Evolutionary conservation across 2,888 invertebrate genomes (phyloP).

Genomic region (Zygaena filipendulae): DNA sequence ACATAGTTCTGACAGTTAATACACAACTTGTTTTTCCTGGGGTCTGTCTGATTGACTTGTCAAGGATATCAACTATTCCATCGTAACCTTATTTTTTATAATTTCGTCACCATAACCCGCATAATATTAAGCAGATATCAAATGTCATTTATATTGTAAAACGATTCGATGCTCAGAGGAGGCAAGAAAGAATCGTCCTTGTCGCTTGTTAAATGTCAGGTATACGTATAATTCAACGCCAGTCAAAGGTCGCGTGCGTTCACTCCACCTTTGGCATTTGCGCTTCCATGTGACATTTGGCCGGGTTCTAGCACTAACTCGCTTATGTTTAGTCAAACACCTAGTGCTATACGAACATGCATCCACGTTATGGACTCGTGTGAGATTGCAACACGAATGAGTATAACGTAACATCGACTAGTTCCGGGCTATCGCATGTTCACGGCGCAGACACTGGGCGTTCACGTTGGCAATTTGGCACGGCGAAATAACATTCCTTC

Average conservation of each 20-base stretch:
- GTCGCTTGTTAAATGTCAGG: constrained; percentile 57
- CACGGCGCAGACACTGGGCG: too few relatives aligned
- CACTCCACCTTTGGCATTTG: constrained; percentile 58
- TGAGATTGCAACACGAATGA: too few relatives aligned
- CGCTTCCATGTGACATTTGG: constrained; percentile 47
- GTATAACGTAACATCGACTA: too few relatives aligned
- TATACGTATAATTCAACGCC: constrained; percentile 55
- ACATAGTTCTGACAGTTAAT: too few relatives aligned
- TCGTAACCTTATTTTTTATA: constrained; percentile 55
- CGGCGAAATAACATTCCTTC: too few relatives aligned
- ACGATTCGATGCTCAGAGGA: constrained; percentile 43
- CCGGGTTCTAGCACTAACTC: neutral
- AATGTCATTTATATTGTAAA: constrained; percentile 60
- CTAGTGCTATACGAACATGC: too few relatives aligned
- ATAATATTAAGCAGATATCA: constrained; percentile 51
- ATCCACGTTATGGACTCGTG: too few relatives aligned
- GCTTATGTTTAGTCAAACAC: too few relatives aligned
- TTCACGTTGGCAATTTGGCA: too few relatives aligned
- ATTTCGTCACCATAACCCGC: constrained; percentile 47
- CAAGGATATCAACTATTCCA: constrained; percentile 59
- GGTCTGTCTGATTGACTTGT: too few relatives aligned
- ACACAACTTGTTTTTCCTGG: too few relatives aligned
- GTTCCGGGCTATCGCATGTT: too few relatives aligned
- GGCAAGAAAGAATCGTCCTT: constrained; percentile 65
- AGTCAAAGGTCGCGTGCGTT: constrained; percentile 64